Conservation (phyloP, 2,113 vertebrate genomes). For the Amphiprion ocellaris region DNA sequence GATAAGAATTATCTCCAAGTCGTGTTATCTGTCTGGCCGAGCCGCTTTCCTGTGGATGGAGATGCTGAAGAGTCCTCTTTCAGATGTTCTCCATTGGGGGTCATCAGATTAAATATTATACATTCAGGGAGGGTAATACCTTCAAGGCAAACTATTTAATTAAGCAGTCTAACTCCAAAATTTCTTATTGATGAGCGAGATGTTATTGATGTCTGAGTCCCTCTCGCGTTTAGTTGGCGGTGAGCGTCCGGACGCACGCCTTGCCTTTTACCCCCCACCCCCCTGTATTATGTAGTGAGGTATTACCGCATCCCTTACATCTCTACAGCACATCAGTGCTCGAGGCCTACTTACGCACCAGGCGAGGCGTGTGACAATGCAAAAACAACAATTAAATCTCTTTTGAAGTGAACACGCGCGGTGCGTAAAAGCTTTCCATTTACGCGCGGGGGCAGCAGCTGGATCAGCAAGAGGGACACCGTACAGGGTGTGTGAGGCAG, state of each 20-base stretch:
- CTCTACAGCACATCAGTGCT: conserved; percentile 49
- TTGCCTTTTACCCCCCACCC: conserved; percentile 55
- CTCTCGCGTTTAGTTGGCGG: conserved; percentile 63
- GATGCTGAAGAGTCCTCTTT: conserved; percentile 58
- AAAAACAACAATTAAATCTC: conserved; percentile 64
- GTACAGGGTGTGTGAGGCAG: conserved; percentile 13
- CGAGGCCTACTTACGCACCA: conserved; percentile 50
- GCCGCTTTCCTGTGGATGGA: conserved; percentile 47
- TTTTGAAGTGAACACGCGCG: conserved; percentile 44
- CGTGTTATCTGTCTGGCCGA: conserved; percentile 11
- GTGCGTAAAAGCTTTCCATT: conserved; percentile 82
- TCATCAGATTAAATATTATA: conserved; percentile 61
- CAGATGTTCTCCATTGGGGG: conserved; percentile 72
- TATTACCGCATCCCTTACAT: conserved; percentile 69
- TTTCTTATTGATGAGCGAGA: conserved; percentile 66
- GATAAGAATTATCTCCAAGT: conserved; percentile 27
- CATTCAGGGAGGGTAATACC: conserved; percentile 42
- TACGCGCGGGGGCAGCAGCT: conserved; percentile 63
- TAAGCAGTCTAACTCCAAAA: conserved; percentile 70
- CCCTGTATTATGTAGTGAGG: conserved; percentile 55
- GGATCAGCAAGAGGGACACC: conserved; percentile 36
- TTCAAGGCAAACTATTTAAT: conserved; percentile 64
- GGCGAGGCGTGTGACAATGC: conserved; percentile 59
- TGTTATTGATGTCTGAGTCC: conserved; percentile 68
- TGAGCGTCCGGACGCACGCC: conserved; percentile 63